Evolutionary conservation across 2,888 invertebrate species (phyloP).

Genomic region (Rotaria sp.): DNA sequence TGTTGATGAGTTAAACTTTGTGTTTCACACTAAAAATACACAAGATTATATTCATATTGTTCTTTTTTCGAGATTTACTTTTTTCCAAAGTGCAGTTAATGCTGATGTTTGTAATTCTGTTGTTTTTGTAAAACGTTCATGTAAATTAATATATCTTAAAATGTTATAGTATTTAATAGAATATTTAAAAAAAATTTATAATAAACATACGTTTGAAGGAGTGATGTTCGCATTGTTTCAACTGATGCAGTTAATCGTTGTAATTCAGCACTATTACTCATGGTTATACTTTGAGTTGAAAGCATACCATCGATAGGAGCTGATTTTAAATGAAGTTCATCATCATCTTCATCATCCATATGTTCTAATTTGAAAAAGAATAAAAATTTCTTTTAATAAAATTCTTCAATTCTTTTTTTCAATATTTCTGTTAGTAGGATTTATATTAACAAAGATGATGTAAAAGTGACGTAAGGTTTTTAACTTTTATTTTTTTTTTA

Average conservation of each 20-base stretch:
- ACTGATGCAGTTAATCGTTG: background rate
- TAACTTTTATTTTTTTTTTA: background rate
- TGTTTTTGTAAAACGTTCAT: constrained; percentile 25
- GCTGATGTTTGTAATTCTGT: constrained; percentile 25
- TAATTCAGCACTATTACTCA: background rate
- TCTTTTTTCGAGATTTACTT: background rate
- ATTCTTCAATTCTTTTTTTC: too few species aligned
- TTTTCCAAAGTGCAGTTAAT: background rate
- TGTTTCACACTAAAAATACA: background rate
- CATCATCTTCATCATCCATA: background rate
- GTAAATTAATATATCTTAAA: background rate
- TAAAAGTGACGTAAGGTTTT: too few species aligned
- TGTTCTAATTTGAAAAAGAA: background rate
- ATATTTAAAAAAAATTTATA: background rate
- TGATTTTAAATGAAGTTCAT: background rate
- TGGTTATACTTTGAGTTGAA: background rate
- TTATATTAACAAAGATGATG: background rate
- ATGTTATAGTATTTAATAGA: background rate
- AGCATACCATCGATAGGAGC: background rate
- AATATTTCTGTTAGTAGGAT: background rate
- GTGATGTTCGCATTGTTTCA: constrained; percentile 4
- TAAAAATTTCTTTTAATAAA: too few species aligned
- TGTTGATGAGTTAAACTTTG: background rate
- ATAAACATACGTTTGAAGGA: background rate
- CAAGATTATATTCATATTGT: background rate